Conservation (phyloP, 2,113 vertebrate species). For the Calyptommatus sinebrachiatus region DNA sequence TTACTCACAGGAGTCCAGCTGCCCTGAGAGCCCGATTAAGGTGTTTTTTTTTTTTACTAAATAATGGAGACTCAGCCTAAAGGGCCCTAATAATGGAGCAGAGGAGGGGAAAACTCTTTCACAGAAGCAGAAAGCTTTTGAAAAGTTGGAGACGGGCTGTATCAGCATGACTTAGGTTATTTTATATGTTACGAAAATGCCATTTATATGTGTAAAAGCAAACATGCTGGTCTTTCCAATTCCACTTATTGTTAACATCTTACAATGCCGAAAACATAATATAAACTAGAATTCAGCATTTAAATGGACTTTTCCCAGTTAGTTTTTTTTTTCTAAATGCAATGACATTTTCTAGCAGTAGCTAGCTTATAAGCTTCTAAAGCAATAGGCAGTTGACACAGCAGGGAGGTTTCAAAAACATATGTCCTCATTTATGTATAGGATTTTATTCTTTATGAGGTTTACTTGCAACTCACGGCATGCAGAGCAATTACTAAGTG, state of each 20-base stretch:
- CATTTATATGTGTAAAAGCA: background rate
- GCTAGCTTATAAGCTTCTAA: background rate
- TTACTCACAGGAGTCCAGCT: no score
- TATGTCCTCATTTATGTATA: slow-evolving; percentile 1
- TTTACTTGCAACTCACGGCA: slow-evolving; percentile 11
- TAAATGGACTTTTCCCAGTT: background rate
- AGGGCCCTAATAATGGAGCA: no score
- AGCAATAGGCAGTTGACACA: slow-evolving; percentile 1
- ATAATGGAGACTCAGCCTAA: no score
- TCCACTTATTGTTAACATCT: background rate
- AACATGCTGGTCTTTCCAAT: background rate
- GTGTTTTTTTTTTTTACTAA: no score
- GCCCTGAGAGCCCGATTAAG: no score
- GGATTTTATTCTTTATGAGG: background rate
- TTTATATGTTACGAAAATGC: background rate
- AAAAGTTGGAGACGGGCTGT: no score
- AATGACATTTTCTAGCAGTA: background rate
- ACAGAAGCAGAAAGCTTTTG: no score
- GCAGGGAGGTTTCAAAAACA: background rate
- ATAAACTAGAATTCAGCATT: background rate
- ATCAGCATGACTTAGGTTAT: background rate
- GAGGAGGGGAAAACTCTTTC: no score
- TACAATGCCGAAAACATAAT: background rate
- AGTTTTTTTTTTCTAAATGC: background rate
- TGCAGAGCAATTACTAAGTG: slow-evolving; percentile 15